A percentile compares a stretch with the other conserved stretches of the same genome.
These are phyloP conservation scores for Octonoba sinensis DNA, from an alignment of 2,888 invertebrate genomes.

Conservation along the genomic window DNA sequence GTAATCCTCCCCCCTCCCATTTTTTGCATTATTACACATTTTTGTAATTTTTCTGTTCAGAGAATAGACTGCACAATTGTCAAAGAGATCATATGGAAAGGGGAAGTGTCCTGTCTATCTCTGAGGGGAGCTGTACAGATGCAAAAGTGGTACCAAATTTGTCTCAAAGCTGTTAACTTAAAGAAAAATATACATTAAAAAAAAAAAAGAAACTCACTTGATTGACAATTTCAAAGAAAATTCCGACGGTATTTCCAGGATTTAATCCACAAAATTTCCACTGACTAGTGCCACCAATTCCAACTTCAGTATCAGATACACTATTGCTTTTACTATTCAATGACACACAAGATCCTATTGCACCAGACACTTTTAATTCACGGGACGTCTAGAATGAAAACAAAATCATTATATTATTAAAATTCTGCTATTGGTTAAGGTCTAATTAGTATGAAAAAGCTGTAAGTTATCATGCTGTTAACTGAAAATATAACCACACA, in stretches of 20 bases:
- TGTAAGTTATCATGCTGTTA: too few relatives aligned
- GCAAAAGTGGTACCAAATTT: too few relatives aligned
- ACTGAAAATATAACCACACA: too few relatives aligned
- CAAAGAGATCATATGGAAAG: too few relatives aligned
- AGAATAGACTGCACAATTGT: too few relatives aligned
- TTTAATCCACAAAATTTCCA: slow-evolving; percentile 98
- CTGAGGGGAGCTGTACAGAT: too few relatives aligned
- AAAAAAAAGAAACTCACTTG: slow-evolving; percentile 64
- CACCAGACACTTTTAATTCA: slow-evolving; percentile 93
- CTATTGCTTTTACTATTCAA: slow-evolving; percentile 90
- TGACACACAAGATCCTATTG: slow-evolving; percentile 96
- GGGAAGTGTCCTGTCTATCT: too few relatives aligned
- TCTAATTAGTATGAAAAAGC: not conserved
- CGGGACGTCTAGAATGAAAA: slow-evolving; percentile 79
- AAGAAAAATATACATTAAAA: not conserved
- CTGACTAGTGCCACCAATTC: slow-evolving; percentile 96
- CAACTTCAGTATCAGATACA: slow-evolving; percentile 97
- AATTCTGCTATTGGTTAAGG: not conserved
- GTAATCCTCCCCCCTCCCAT: too few relatives aligned
- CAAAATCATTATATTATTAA: not conserved
- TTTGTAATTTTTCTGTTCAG: too few relatives aligned
- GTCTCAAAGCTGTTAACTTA: too few relatives aligned
- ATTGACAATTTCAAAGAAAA: slow-evolving; percentile 92
- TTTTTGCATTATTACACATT: too few relatives aligned
- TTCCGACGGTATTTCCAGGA: slow-evolving; percentile 90